Base-by-base conservation (phyloP, 2,888 invertebrate genomes). In the Salpingus planirostris region DNA sequence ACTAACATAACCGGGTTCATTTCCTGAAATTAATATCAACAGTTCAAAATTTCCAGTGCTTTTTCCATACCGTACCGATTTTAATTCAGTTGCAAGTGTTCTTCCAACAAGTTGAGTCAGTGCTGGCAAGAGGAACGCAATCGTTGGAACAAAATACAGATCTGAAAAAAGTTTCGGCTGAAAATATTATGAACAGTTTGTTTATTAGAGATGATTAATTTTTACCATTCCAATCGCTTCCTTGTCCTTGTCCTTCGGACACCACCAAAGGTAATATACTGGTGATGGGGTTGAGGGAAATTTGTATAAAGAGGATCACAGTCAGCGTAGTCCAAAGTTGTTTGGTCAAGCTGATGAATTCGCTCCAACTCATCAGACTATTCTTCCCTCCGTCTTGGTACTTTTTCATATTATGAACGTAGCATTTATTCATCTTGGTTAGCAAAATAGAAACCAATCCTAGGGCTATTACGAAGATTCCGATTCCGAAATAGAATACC, bases 201-300 rank as follows among this genome's bases (percentile, higher is more conserved):
- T n/a, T n/a, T n/a, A n/a, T n/a, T n/a, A n/a, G n/a, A n/a, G n/a
- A n/a, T n/a, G n/a, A n/a, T n/a, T n/a, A n/a, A n/a, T n/a, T n/a
- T n/a, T n/a, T n/a, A n/a, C n/a, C n/a, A n/a, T n/a, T n/a, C n/a
- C n/a, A n/a, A n/a, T n/a, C n/a, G n/a, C n/a, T n/a, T n/a, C n/a
- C n/a, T n/a, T n/a, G n/a, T 18, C 45, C 45, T 24, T 42, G 33
- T 18, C 41, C 28, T 25, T 46, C 46, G 5, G 47, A 47, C 22
- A 46, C 46, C 1, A 49, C 44, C 21, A 49, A 22, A 11, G 40
- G n/a, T n/a, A n/a, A n/a, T n/a, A n/a, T n/a, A n/a, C n/a, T n/a
- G n/a, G n/a, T n/a, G n/a, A 3, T 39, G 3, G 43, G 21, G 6
- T 27, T 15, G 7, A 36, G 24, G 4, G 43, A 41, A 5, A 42